A percentile compares a stretch with the other conserved stretches of the same genome.
Evolutionary conservation across 1,140 invertebrate genomes (phyloP).

Genomic region (Alviniconcha marisindica): DNA sequence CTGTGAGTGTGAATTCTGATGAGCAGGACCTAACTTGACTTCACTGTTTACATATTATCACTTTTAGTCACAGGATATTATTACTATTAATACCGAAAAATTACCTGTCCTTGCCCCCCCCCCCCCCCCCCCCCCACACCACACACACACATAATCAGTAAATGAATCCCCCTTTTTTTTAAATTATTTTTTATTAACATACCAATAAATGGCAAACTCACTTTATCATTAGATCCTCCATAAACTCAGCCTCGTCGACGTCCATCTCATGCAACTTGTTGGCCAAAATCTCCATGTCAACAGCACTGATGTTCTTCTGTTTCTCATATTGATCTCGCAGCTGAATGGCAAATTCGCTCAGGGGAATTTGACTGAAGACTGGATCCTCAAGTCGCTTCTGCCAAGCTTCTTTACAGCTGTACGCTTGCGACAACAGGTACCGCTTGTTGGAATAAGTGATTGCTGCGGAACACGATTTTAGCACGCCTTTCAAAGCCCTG

Average conservation of each 20-base stretch:
- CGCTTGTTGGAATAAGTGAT: conserved; percentile 22
- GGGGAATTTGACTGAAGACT: conserved; percentile 34
- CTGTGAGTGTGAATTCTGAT: too few relatives aligned
- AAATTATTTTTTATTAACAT: background rate
- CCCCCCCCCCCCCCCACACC: background rate
- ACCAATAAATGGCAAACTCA: conserved; percentile 39
- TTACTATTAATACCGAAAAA: too few relatives aligned
- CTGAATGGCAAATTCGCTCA: conserved; percentile 60
- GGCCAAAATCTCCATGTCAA: conserved; percentile 68
- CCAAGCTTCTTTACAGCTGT: conserved; percentile 46
- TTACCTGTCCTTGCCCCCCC: too few relatives aligned
- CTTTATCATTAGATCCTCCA: conserved; percentile 59
- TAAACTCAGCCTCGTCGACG: conserved; percentile 46
- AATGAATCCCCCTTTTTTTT: background rate
- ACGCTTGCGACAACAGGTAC: conserved; percentile 42
- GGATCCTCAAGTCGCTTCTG: conserved; percentile 38
- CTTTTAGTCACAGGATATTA: too few relatives aligned
- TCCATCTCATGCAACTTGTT: conserved; percentile 55
- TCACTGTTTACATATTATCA: too few relatives aligned
- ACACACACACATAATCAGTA: background rate
- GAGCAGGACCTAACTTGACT: too few relatives aligned
- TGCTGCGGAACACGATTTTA: background rate
- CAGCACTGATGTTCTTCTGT: conserved; percentile 52
- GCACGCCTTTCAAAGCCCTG: background rate
- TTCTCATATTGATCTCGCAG: conserved; percentile 62